Percentiles rank a stretch among this genome's conserved stretches.
phyloP scores from a whole-genome alignment of 2,113 vertebrate genomes.

The Toxostoma redivivum region DNA sequence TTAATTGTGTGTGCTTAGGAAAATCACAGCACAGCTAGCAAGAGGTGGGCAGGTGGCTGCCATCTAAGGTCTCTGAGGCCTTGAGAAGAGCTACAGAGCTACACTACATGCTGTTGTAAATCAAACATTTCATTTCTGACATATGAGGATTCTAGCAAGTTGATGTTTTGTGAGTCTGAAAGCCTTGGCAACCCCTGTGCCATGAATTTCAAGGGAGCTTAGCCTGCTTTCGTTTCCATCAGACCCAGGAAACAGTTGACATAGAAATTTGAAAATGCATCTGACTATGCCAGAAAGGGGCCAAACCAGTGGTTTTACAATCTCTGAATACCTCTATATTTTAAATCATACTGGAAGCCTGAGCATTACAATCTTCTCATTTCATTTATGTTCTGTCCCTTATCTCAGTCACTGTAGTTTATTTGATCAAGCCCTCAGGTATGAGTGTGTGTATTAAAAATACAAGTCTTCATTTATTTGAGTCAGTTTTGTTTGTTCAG shows the following conservation, averaged over 20 bases:
- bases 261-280: background rate
- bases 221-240: background rate
- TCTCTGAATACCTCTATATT: background rate
- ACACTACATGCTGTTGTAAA: background rate
- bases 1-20: background rate
- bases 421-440: background rate
- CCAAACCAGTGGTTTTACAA: background rate
- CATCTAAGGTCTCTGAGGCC: background rate
- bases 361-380: background rate
- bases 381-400: background rate
- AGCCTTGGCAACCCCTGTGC: background rate
- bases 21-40: background rate
- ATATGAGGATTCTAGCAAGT: background rate
- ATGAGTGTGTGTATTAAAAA: background rate
- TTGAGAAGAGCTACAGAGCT: background rate
- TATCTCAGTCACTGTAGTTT: background rate
- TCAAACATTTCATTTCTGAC: background rate
- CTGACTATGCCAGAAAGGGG: background rate
- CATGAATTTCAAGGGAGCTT: background rate
- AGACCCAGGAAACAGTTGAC: background rate
- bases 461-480: background rate
- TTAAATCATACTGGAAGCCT: background rate
- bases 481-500: background rate
- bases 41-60: background rate
- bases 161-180: background rate